These are phyloP conservation scores for Eupelmus urozonus DNA, from an alignment of 2,888 invertebrate species.

Conservation along the genomic window DNA sequence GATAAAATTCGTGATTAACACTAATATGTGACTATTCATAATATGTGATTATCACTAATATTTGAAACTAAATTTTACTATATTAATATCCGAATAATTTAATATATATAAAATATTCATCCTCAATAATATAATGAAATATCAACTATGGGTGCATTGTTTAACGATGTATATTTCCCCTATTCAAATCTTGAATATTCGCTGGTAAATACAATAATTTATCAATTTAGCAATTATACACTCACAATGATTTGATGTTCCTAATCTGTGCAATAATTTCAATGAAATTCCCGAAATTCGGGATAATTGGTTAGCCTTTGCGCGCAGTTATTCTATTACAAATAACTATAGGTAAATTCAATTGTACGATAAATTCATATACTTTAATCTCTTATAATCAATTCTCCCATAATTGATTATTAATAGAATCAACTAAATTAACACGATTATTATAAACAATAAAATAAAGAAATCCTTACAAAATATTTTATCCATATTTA, in stretches of 20 bases:
- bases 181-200: background rate
- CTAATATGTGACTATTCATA: too few species aligned
- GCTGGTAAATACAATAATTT: constrained; percentile 19
- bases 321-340: constrained; percentile 15
- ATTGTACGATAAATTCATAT: background rate
- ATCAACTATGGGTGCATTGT: background rate
- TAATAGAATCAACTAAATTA: too few species aligned
- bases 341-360: constrained; percentile 5
- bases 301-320: constrained; percentile 11
- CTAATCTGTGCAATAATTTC: constrained; percentile 20
- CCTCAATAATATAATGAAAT: background rate
- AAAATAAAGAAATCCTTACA: too few species aligned
- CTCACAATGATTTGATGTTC: constrained; percentile 8
- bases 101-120: constrained; percentile 1
- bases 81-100: too few species aligned
- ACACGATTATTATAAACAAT: too few species aligned
- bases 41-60: too few species aligned
- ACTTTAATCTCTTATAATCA: too few species aligned
- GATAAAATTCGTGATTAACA: too few species aligned
- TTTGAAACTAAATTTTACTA: background rate
- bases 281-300: constrained; percentile 10
- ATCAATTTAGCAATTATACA: constrained; percentile 26
- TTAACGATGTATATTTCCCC: background rate
- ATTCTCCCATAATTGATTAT: too few species aligned
- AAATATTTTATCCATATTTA: too few species aligned